Evolutionary conservation across 2,888 invertebrate species (phyloP).

Genomic region (Trileptium ribeirensis): DNA sequence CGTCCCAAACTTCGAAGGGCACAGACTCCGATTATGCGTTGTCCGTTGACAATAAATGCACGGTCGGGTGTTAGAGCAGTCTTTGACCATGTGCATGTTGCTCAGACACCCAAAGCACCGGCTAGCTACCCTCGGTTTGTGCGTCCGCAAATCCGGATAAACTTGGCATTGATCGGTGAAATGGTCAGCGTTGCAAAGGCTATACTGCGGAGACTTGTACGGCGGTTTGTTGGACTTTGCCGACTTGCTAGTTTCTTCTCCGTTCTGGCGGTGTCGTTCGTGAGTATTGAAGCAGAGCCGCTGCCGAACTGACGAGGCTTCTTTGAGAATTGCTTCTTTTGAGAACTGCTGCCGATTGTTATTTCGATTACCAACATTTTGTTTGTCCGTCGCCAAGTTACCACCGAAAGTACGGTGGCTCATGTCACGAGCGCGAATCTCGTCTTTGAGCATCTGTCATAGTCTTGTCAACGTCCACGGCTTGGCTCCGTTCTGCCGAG

Average conservation of each 20-base stretch:
- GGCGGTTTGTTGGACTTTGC: neutral
- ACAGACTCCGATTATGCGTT: neutral
- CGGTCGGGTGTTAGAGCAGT: neutral
- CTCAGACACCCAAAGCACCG: neutral
- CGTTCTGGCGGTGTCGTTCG: neutral
- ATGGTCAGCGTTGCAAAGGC: neutral
- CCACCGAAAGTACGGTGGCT: neutral
- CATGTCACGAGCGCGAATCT: neutral
- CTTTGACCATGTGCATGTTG: neutral
- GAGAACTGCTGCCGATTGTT: neutral
- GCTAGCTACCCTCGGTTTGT: neutral
- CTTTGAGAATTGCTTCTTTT: neutral
- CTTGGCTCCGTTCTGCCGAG: neutral
- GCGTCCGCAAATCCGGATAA: neutral
- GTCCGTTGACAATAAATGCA: neutral
- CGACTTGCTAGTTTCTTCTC: no score
- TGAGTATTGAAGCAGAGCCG: neutral
- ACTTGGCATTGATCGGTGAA: neutral
- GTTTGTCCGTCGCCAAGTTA: no score
- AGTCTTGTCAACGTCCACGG: neutral
- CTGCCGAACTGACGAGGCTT: neutral
- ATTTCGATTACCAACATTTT: neutral
- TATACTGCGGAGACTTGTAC: neutral
- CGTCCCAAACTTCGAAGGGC: neutral
- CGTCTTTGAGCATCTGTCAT: neutral